These are phyloP conservation scores for Drosophila nigritarsus DNA, from an alignment of 2,888 invertebrate genomes.

Conservation along the genomic window DNA sequence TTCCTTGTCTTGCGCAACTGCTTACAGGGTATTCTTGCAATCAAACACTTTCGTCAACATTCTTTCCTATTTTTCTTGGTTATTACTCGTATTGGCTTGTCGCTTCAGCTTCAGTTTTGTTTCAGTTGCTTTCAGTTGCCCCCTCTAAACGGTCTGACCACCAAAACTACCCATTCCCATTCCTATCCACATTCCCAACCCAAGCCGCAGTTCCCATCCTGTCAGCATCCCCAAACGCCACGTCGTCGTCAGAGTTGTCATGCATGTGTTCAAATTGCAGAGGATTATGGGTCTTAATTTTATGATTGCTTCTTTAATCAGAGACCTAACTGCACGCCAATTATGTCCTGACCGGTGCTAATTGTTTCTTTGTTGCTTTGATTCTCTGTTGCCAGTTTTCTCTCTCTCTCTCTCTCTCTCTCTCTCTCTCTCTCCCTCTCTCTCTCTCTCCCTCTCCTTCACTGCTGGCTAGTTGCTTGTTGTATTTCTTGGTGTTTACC, in stretches of 20 bases:
- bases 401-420: background rate
- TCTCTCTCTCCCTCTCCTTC: background rate
- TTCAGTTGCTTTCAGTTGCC: constrained; percentile 26
- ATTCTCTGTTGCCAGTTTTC: constrained; percentile 7
- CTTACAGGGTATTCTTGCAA: constrained; percentile 6
- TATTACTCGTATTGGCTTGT: constrained; percentile 44
- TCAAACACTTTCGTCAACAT: background rate
- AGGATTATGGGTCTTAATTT: constrained; percentile 79
- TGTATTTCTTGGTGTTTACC: constrained; percentile 14
- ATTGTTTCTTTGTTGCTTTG: constrained; percentile 67
- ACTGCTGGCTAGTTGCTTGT: background rate
- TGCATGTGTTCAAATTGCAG: constrained; percentile 71
- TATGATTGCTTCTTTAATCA: constrained; percentile 79
- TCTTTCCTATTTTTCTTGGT: constrained; percentile 23
- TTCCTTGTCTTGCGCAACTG: background rate
- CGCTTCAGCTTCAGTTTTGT: constrained; percentile 36
- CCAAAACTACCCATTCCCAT: background rate
- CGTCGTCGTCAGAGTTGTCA: constrained; percentile 25
- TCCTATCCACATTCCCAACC: background rate
- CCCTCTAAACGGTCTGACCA: background rate
- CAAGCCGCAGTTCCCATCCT: background rate
- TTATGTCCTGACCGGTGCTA: constrained; percentile 72
- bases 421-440: background rate
- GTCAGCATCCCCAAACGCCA: background rate
- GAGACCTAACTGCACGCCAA: constrained; percentile 78